Evolutionary conservation across 2,888 invertebrate species (phyloP).

Genomic region (Lasioglossum zephyrum): DNA sequence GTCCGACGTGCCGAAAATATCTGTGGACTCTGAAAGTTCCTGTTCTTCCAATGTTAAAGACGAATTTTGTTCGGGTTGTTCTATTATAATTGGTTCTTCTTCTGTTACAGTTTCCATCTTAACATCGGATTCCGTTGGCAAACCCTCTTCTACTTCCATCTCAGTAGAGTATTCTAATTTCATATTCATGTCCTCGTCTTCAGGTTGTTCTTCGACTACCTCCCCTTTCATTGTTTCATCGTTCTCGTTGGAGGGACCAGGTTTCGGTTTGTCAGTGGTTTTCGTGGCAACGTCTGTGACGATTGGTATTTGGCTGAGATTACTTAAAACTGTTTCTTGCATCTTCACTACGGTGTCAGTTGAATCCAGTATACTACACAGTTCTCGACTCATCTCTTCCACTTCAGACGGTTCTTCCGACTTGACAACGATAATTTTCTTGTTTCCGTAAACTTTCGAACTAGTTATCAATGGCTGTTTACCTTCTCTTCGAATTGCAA

Average conservation of each 20-base stretch:
- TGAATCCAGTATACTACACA: slow-evolving; percentile 81
- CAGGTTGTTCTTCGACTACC: slow-evolving; percentile 14
- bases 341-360: slow-evolving; percentile 81
- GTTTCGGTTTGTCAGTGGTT: slow-evolving; percentile 39
- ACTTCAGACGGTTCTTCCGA: slow-evolving; percentile 75
- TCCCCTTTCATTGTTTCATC: slow-evolving; percentile 41
- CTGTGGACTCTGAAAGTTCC: slow-evolving; percentile 73
- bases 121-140: slow-evolving; percentile 51
- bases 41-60: slow-evolving; percentile 55
- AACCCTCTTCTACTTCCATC: slow-evolving; percentile 54
- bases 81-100: slow-evolving; percentile 58
- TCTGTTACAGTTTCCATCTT: slow-evolving; percentile 49
- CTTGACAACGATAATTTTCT: slow-evolving; percentile 79
- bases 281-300: slow-evolving; percentile 62
- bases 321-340: slow-evolving; percentile 80
- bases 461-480: slow-evolving; percentile 68
- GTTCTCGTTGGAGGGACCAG: slow-evolving; percentile 31
- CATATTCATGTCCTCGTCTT: slow-evolving; percentile 37
- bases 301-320: slow-evolving; percentile 77
- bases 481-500: slow-evolving; percentile 17
- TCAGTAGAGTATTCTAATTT: slow-evolving; percentile 51
- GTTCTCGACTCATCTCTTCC: slow-evolving; percentile 82
- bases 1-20: slow-evolving; percentile 76
- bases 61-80: slow-evolving; percentile 64
- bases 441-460: slow-evolving; percentile 79